Conservation (phyloP, 2,113 vertebrate genomes). For the Athene noctua region DNA sequence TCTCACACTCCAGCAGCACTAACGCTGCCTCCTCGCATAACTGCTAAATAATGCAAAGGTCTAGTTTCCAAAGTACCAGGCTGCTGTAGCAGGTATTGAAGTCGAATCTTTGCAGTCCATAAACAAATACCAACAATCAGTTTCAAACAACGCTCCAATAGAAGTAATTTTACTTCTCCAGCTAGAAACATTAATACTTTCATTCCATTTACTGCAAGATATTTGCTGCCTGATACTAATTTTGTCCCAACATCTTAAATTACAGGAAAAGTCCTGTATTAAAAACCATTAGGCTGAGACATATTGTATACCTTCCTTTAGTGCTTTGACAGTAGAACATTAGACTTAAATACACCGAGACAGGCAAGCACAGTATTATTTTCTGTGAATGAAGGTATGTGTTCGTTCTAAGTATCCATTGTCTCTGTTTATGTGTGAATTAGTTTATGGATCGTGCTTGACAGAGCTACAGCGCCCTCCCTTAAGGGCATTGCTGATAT, state of each 20-base stretch:
- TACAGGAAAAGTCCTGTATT: neutral
- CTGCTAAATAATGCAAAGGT: neutral
- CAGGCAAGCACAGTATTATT: neutral
- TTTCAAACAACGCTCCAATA: neutral
- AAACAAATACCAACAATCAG: neutral
- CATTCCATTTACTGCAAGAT: neutral
- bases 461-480: constrained; percentile 59
- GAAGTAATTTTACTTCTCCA: neutral
- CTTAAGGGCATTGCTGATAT: constrained; percentile 66
- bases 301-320: neutral
- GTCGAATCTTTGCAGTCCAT: neutral
- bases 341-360: neutral
- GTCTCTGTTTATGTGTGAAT: constrained; percentile 61
- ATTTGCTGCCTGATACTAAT: neutral
- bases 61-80: neutral
- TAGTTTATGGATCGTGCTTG: constrained; percentile 63
- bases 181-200: neutral
- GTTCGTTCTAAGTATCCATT: neutral
- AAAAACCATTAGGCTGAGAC: neutral
- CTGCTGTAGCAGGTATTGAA: neutral
- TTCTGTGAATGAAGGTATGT: constrained; percentile 29
- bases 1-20: neutral
- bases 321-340: neutral
- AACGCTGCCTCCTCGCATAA: neutral
- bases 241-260: neutral